Evolutionary conservation across 2,888 invertebrate genomes (phyloP).

Genomic region (Drosophila greeni): DNA sequence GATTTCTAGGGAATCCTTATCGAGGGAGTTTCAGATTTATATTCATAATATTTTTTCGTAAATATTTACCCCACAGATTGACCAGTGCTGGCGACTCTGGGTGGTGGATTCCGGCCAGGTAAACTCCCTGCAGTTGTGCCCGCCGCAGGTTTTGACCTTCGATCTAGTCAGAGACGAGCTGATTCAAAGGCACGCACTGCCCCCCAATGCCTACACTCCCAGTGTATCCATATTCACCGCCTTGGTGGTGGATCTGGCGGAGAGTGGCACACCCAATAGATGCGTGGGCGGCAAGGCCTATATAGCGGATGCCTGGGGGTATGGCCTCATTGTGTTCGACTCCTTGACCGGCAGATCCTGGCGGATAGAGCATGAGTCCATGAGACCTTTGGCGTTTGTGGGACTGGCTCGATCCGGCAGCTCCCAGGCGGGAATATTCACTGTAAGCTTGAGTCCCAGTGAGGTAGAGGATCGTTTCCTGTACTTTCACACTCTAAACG

Average conservation of each 20-base stretch:
- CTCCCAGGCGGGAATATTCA: conserved; percentile 74
- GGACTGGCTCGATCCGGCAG: conserved; percentile 59
- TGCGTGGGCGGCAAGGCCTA: conserved; percentile 82
- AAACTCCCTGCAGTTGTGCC: conserved; percentile 82
- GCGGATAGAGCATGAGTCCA: conserved; percentile 82
- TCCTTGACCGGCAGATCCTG: conserved; percentile 80
- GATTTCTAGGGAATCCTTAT: too few relatives aligned
- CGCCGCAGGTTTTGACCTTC: conserved; percentile 87
- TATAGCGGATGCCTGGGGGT: conserved; percentile 83
- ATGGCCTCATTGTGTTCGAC: conserved; percentile 82
- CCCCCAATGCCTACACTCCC: conserved; percentile 65
- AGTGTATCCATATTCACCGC: conserved; percentile 77
- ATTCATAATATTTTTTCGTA: neutral
- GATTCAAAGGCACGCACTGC: conserved; percentile 74
- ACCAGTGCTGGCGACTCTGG: conserved; percentile 84
- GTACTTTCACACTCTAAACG: conserved; percentile 84
- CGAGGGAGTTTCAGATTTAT: neutral
- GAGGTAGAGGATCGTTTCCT: conserved; percentile 78
- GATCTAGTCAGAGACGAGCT: conserved; percentile 83
- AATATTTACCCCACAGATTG: conserved; percentile 78
- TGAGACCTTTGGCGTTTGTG: conserved; percentile 78
- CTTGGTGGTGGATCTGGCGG: conserved; percentile 80
- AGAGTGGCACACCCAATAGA: conserved; percentile 57
- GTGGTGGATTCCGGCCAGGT: conserved; percentile 83
- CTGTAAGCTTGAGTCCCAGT: conserved; percentile 73